Conservation (phyloP, 2,797 vertebrate genomes). For the Hozukius guyotensis region DNA sequence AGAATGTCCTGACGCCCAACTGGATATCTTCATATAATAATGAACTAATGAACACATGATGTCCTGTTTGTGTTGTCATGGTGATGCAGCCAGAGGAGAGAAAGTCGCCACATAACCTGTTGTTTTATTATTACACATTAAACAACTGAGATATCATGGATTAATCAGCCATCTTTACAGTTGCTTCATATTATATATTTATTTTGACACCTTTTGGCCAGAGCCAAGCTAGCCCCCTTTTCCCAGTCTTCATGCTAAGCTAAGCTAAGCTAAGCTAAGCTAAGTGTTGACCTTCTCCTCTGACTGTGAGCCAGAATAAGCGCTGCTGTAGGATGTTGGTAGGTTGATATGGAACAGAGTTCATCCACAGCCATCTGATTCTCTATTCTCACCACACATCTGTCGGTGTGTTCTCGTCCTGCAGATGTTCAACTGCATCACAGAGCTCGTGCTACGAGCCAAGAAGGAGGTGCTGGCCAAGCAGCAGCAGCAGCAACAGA, state of each 20-base stretch:
- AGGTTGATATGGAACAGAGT: neutral
- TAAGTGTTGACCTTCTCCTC: no score
- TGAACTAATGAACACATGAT: no score
- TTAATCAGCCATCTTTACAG: neutral
- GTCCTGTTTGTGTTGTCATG: no score
- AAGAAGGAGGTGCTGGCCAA: constrained; percentile 98
- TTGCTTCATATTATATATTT: neutral
- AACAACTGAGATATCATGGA: neutral
- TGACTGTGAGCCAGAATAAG: no score
- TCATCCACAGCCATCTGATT: neutral
- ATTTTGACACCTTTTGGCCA: neutral
- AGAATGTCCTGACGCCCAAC: no score
- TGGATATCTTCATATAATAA: no score
- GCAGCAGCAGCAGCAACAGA: constrained; percentile 98
- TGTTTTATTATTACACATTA: no score
- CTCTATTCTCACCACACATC: no score
- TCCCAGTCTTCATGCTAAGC: neutral
- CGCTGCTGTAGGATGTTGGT: no score
- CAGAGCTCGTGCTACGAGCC: constrained; percentile 95
- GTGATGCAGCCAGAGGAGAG: no score
- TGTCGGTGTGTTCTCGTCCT: constrained; percentile 22
- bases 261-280: neutral
- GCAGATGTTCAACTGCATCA: constrained; percentile 99
- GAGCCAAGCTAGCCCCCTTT: neutral
- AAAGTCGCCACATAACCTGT: no score